These are phyloP conservation scores for Drosophila aldrichi DNA, from an alignment of 2,888 invertebrate species.

Conservation along the genomic window DNA sequence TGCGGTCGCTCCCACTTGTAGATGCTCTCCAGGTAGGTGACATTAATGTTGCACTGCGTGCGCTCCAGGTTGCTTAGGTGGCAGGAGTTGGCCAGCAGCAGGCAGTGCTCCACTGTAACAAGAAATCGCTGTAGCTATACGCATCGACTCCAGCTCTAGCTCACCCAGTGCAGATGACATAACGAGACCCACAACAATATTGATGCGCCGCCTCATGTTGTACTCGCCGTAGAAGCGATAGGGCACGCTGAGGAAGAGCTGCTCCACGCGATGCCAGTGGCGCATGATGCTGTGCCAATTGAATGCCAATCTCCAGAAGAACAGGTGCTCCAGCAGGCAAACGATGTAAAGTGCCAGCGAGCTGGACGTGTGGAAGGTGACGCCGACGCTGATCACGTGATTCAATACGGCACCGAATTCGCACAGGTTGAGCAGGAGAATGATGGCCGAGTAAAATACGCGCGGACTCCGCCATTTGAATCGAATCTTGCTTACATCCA, in stretches of 20 bases:
- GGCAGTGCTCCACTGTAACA: slow-evolving; percentile 77
- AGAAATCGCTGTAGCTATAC: neutral
- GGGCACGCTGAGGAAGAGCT: slow-evolving; percentile 81
- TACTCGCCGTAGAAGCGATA: slow-evolving; percentile 81
- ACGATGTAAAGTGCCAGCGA: slow-evolving; percentile 74
- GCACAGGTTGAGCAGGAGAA: slow-evolving; percentile 66
- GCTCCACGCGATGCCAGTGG: slow-evolving; percentile 80
- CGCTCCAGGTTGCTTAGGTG: slow-evolving; percentile 75
- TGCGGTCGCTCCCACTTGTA: slow-evolving; percentile 81
- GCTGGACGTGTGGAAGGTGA: slow-evolving; percentile 79
- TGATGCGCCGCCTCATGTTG: slow-evolving; percentile 76
- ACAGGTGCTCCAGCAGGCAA: slow-evolving; percentile 80
- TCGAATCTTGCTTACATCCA: slow-evolving; percentile 62
- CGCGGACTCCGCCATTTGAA: slow-evolving; percentile 79
- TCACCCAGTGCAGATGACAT: slow-evolving; percentile 77
- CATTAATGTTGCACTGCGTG: slow-evolving; percentile 77
- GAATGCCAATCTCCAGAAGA: slow-evolving; percentile 82
- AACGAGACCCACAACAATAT: slow-evolving; percentile 66
- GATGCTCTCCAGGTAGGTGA: slow-evolving; percentile 73
- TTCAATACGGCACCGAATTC: slow-evolving; percentile 76
- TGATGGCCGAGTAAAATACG: slow-evolving; percentile 66
- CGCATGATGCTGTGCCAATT: slow-evolving; percentile 82
- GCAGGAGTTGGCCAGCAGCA: slow-evolving; percentile 73
- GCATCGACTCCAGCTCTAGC: slow-evolving; percentile 1
- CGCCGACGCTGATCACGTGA: slow-evolving; percentile 62